Conservation (phyloP, 2,113 vertebrate species). For the Cinclus cinclus region DNA sequence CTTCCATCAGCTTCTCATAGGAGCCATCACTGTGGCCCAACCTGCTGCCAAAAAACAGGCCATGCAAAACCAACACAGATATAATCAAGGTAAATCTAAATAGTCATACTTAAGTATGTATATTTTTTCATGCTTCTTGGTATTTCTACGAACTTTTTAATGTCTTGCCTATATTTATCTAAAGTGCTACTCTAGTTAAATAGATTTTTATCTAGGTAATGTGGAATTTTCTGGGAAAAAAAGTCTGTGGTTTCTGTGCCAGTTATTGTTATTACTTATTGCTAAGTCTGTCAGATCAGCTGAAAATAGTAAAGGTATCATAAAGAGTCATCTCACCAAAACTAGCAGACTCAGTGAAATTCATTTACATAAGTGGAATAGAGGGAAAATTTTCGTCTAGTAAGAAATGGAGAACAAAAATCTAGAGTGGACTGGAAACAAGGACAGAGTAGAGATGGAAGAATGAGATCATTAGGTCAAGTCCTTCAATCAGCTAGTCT, state of each 20-base stretch:
- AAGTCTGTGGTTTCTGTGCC: background rate
- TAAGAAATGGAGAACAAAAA: conserved; percentile 30
- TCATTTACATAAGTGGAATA: conserved; percentile 44
- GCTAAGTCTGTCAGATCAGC: background rate
- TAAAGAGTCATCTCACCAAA: background rate
- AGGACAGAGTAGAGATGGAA: conserved; percentile 45
- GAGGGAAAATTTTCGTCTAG: background rate
- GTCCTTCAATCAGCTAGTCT: conserved; percentile 59
- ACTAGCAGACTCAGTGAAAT: background rate
- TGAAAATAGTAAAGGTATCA: background rate
- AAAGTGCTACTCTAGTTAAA: background rate
- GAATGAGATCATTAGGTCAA: conserved; percentile 63
- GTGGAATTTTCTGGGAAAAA: background rate
- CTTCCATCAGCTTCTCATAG: background rate
- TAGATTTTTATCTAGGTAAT: background rate
- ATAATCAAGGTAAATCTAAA: background rate
- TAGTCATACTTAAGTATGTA: background rate
- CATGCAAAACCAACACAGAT: fast-evolving
- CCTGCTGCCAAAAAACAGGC: background rate
- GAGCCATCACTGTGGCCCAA: no score
- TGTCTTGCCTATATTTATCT: background rate
- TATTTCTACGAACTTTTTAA: background rate
- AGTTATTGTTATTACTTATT: background rate
- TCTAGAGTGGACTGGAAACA: conserved; percentile 41
- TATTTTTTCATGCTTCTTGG: background rate